Percentiles rank a stretch among this genome's conserved stretches.
phyloP scores from a whole-genome alignment of 2,797 vertebrate species.

The Nothura maculosa region DNA sequence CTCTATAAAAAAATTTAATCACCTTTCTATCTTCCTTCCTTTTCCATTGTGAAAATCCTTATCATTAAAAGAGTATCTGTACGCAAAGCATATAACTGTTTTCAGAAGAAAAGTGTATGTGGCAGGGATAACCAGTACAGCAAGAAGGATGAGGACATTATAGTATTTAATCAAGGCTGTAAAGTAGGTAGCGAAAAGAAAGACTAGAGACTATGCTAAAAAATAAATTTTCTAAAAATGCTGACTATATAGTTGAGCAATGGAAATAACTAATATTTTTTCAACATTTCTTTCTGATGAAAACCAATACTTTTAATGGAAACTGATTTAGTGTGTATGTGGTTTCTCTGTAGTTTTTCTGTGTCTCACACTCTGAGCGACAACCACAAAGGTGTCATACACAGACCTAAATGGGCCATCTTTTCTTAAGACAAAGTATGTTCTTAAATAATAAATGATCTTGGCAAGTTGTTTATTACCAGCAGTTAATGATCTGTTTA shows the following conservation, averaged over 20 bases:
- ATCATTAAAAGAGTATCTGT: background rate
- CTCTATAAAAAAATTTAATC: background rate
- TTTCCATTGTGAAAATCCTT: background rate
- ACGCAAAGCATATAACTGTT: background rate
- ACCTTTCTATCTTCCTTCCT: background rate
- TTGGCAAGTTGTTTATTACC: slow-evolving; percentile 82
- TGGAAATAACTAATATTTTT: background rate
- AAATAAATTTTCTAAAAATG: background rate
- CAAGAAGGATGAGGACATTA: background rate
- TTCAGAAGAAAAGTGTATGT: background rate
- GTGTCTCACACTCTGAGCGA: background rate
- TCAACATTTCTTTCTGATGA: background rate
- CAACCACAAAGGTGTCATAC: slow-evolving; percentile 48
- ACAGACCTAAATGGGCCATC: slow-evolving; percentile 21
- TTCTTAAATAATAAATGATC: slow-evolving; percentile 82
- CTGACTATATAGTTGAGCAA: background rate
- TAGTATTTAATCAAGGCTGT: background rate
- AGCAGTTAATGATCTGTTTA: slow-evolving; percentile 81
- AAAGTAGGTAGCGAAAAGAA: background rate
- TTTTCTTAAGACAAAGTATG: slow-evolving; percentile 64
- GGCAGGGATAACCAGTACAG: background rate
- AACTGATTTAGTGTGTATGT: background rate
- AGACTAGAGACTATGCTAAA: background rate
- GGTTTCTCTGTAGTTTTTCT: background rate
- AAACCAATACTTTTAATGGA: background rate